A percentile compares a stretch with the other conserved stretches of the same genome.
Conservation (phyloP, 2,888 invertebrate genomes). For the Thereva nobilitata region DNA sequence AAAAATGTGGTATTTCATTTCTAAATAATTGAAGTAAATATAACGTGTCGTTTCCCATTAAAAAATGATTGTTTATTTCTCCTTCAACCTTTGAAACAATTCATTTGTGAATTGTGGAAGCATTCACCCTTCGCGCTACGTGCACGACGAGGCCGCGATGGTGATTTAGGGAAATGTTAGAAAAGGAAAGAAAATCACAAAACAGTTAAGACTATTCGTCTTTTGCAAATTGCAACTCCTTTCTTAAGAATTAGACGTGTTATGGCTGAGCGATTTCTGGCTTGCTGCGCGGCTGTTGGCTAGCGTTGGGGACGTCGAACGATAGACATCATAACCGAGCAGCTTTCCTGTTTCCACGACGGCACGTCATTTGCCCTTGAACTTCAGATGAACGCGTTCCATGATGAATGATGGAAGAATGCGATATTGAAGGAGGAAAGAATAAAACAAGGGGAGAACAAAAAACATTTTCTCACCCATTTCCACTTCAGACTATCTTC, state of each 20-base stretch:
- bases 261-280: not conserved
- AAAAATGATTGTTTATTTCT: not conserved
- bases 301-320: not conserved
- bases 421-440: not conserved
- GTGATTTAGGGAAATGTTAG: not conserved
- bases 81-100: slow-evolving; percentile 1
- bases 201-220: too few species aligned
- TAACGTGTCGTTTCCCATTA: too few species aligned
- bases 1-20: too few species aligned
- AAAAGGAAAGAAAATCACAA: too few species aligned
- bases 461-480: too few species aligned
- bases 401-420: slow-evolving; percentile 31
- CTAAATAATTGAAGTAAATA: too few species aligned
- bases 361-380: slow-evolving; percentile 47
- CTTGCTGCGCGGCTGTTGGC: slow-evolving; percentile 1
- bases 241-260: too few species aligned
- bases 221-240: too few species aligned
- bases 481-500: too few species aligned
- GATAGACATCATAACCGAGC: not conserved
- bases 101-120: not conserved
- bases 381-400: slow-evolving; percentile 44
- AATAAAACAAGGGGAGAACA: not conserved
- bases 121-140: not conserved
- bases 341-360: slow-evolving; percentile 2
- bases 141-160: not conserved